Base-by-base conservation (phyloP, 2,113 vertebrate species). In the Jacana jacana region DNA sequence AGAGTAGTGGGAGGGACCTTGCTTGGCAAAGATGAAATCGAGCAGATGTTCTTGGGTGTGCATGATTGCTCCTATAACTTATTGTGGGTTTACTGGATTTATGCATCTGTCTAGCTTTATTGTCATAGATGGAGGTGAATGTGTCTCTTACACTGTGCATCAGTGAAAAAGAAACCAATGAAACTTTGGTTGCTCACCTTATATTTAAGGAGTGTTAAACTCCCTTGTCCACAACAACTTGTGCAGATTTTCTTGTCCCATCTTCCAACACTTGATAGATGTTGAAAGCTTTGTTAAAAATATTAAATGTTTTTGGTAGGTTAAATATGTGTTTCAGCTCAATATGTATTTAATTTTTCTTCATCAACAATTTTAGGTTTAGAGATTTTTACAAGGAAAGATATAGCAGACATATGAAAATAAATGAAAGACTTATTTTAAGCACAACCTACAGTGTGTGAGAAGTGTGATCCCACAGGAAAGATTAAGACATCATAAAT, bases 401-500 rank as follows among this genome's bases (percentile, higher is more conserved):
- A 51, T 70, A 80, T 16, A 80, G 16, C 7, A 86, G 16, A 40
- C 37, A 44, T 15, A 12, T n/a, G 65, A 80, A 94, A 95, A 88
- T 87, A 94, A 80, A 83, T 89, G 58, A 91, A 81, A 79, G 22
- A 39, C 23, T 64, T 20, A 68, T 28, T 96, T 73, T 37, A 58
- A 77, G n/a, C 13, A 78, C 57, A 91, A 30, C 8, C 8, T 84
- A 37, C 3, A 52, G 13, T 81, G 30, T 88, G 48, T 81, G 9
- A 4, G 27, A 94, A 92, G 19, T 77, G 55, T 85, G 79, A 95
- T 81, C 63, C 57, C 51, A 33, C 19, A 63, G 24, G 51, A 25
- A 88, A 89, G n/a, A 81, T 39, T 51, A 81, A 73, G 31, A 75
- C 64, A 91, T 83, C 46, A 78, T 80, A 91, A 97, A 93, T 86